These are phyloP conservation scores for Bradypodion ventrale DNA, from an alignment of 2,797 vertebrate genomes.

Conservation along the genomic window DNA sequence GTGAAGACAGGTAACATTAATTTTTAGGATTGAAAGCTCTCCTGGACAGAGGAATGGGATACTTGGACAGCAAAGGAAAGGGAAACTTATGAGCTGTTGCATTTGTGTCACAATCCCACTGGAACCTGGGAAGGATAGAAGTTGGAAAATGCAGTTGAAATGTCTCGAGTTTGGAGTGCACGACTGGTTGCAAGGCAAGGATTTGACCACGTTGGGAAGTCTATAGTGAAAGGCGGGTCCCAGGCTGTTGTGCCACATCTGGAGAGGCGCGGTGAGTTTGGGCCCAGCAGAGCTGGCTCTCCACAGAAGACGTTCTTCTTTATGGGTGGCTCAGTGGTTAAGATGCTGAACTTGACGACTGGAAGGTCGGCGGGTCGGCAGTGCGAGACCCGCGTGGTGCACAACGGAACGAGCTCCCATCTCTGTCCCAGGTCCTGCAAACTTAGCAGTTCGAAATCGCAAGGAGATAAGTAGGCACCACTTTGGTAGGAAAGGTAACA, in stretches of 20 bases:
- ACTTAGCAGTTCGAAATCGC: too few relatives aligned
- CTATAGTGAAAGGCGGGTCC: too few relatives aligned
- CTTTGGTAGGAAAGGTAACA: too few relatives aligned
- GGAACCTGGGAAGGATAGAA: neutral
- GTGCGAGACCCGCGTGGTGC: too few relatives aligned
- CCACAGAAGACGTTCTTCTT: too few relatives aligned
- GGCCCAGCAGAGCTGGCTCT: neutral
- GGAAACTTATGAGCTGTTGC: constrained; percentile 46
- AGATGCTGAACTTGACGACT: too few relatives aligned
- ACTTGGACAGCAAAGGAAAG: neutral
- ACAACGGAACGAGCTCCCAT: too few relatives aligned
- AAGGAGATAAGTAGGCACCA: too few relatives aligned
- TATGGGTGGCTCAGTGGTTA: too few relatives aligned
- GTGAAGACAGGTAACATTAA: constrained; percentile 76
- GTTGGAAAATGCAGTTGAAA: neutral
- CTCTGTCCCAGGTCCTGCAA: too few relatives aligned
- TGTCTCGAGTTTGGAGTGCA: neutral
- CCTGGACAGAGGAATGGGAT: constrained; percentile 22
- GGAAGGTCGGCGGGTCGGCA: too few relatives aligned
- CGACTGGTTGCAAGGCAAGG: neutral
- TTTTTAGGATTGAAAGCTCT: constrained; percentile 67
- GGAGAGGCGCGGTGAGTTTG: accelerated
- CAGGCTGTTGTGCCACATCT: neutral
- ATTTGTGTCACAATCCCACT: constrained; percentile 2
- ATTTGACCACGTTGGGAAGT: accelerated